A percentile compares a stretch with the other conserved stretches of the same genome.
These are phyloP conservation scores for Oligia fasciuncula DNA, from an alignment of 2,888 invertebrate species.

Conservation along the genomic window DNA sequence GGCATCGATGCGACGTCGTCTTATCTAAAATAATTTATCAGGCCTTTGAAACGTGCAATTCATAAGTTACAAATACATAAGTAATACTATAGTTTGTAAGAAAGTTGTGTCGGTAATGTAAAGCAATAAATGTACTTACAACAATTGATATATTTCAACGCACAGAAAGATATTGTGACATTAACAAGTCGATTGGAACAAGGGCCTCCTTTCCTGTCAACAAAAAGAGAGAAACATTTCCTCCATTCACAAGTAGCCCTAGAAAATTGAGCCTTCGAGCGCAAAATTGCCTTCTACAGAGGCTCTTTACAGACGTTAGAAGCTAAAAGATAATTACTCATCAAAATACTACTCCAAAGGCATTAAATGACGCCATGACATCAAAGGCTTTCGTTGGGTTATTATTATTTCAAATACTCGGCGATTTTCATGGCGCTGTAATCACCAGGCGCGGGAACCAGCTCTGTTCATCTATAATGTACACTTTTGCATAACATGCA, in stretches of 20 bases:
- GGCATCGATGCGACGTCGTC: constrained; percentile 33
- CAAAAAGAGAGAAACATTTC: constrained; percentile 15
- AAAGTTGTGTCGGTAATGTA: background rate
- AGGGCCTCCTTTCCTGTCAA: background rate
- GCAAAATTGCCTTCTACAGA: constrained; percentile 36
- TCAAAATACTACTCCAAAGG: constrained; percentile 53
- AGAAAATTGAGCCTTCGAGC: constrained; percentile 25
- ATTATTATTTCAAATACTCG: constrained; percentile 63
- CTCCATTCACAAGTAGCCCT: constrained; percentile 13
- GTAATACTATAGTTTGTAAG: background rate
- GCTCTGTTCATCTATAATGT: constrained; percentile 54
- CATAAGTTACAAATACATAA: background rate
- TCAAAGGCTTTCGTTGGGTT: constrained; percentile 50
- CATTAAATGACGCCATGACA: constrained; percentile 55
- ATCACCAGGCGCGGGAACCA: constrained; percentile 51
- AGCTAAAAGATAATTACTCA: constrained; percentile 61
- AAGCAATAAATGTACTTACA: background rate
- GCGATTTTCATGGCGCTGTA: constrained; percentile 59
- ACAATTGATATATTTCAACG: background rate
- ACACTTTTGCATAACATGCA: constrained; percentile 60
- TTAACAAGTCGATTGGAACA: constrained; percentile 10
- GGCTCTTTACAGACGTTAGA: constrained; percentile 40
- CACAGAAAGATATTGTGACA: background rate
- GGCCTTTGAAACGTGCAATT: constrained; percentile 11
- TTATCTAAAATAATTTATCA: constrained; percentile 25